Percentiles rank a stretch among this genome's conserved stretches.
phyloP scores from a whole-genome alignment of 2,797 vertebrate genomes.

The Nyctalus aviator region DNA sequence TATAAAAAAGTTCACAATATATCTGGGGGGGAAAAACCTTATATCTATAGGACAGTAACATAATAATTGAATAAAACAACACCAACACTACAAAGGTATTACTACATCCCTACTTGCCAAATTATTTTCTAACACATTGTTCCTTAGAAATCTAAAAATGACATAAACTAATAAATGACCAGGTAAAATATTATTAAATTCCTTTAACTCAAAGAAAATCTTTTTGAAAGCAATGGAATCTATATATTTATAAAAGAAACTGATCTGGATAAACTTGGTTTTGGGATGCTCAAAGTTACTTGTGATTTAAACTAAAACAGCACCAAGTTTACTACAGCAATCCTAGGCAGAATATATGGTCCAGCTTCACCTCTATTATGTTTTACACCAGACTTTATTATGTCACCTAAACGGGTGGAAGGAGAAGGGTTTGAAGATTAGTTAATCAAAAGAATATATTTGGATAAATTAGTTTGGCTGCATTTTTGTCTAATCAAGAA shows the following conservation, averaged over 20 bases:
- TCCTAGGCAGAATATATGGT: background rate
- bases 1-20: background rate
- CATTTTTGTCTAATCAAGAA: background rate
- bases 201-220: background rate
- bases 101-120: background rate
- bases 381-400: background rate
- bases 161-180: background rate
- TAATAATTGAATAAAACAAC: background rate
- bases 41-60: background rate
- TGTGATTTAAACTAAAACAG: slow-evolving; percentile 19
- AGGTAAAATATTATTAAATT: background rate
- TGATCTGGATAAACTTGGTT: background rate
- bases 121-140: background rate
- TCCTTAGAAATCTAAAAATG: background rate
- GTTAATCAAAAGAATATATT: background rate
- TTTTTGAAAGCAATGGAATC: background rate
- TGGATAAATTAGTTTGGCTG: background rate
- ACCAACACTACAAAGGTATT: background rate
- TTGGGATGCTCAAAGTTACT: background rate
- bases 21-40: background rate
- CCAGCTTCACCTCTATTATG: background rate
- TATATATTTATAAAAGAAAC: background rate
- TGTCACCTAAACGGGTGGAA: background rate
- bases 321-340: background rate
- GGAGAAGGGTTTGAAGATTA: background rate